Evolutionary conservation across 2,797 vertebrate species (phyloP).

Genomic region (Rhincodon typus): DNA sequence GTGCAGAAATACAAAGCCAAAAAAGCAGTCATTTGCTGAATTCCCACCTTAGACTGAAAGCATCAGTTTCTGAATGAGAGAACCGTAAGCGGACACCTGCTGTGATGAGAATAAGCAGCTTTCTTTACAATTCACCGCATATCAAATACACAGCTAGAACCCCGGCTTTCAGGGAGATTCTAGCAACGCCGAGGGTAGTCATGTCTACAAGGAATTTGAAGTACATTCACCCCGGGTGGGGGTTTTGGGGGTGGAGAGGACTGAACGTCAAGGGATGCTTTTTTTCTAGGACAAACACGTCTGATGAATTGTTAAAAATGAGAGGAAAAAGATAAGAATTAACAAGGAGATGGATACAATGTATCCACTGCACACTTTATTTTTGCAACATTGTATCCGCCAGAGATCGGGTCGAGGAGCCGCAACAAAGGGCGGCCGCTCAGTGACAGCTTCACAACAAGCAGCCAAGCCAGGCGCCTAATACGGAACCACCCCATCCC

Average conservation of each 20-base stretch:
- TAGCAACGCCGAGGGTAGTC: not conserved
- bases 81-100: slow-evolving; percentile 6
- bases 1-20: not conserved
- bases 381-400: not conserved
- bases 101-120: not conserved
- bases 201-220: not conserved
- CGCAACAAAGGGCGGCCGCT: not conserved
- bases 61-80: too few species aligned
- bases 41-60: not conserved
- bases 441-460: slow-evolving; percentile 21
- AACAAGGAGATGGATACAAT: not conserved
- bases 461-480: too few species aligned
- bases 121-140: not conserved
- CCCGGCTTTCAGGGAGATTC: not conserved
- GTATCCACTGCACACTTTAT: not conserved
- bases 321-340: not conserved
- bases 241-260: not conserved
- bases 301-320: not conserved
- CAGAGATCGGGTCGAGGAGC: not conserved
- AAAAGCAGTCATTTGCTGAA: not conserved
- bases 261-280: not conserved
- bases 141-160: not conserved
- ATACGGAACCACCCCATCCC: not conserved
- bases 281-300: not conserved
- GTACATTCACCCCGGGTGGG: not conserved